Conservation (phyloP, 2,797 vertebrate genomes). For the Falco peregrinus region DNA sequence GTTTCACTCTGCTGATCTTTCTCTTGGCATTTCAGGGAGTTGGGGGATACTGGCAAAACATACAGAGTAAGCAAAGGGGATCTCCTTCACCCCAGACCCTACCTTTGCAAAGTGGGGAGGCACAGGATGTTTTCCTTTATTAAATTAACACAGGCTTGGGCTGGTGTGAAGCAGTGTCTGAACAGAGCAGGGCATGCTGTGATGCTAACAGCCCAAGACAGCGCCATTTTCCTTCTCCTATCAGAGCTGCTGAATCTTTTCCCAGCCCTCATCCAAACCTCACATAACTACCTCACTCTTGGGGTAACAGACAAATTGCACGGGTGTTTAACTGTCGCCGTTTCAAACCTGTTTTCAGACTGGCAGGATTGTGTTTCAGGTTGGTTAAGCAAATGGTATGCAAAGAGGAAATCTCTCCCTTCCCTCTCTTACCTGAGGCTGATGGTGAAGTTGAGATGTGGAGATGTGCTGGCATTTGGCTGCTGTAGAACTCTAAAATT, state of each 20-base stretch:
- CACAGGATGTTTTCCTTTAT: neutral
- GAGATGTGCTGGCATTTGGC: neutral
- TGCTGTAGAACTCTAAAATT: neutral
- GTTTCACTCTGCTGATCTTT: constrained; percentile 15
- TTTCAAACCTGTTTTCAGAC: neutral
- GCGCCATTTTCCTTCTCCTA: neutral
- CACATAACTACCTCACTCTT: neutral
- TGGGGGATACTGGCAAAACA: constrained; percentile 21
- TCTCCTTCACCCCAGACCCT: neutral
- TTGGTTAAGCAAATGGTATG: neutral
- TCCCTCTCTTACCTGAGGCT: neutral
- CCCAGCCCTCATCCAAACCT: neutral
- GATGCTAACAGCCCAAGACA: neutral
- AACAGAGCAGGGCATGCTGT: neutral
- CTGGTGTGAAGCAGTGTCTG: neutral
- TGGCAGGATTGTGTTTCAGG: neutral
- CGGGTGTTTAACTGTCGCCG: neutral
- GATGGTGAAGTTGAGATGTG: neutral
- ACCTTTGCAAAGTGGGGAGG: neutral
- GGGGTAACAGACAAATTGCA: neutral
- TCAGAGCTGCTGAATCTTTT: neutral
- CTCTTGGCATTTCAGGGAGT: constrained; percentile 7
- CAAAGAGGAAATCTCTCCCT: neutral
- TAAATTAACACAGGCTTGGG: neutral
- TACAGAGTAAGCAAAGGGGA: neutral